Percentiles rank a stretch among this genome's conserved stretches.
These are phyloP conservation scores for Setipinna tenuifilis DNA, from an alignment of 2,797 vertebrate genomes.

Conservation along the genomic window DNA sequence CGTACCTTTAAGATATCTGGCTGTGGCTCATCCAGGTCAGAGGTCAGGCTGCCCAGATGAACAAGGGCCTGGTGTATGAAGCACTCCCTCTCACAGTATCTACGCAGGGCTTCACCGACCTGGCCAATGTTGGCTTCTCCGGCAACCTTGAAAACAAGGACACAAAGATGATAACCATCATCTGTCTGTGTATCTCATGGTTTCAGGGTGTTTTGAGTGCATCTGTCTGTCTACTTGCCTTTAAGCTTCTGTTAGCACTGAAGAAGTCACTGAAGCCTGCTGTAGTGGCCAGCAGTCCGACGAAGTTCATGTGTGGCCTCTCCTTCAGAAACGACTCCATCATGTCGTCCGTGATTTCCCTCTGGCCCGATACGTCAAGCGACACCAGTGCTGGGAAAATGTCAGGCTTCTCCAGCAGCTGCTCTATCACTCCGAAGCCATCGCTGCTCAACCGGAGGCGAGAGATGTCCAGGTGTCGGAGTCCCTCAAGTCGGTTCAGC, in stretches of 20 bases:
- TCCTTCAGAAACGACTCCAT: constrained; percentile 83
- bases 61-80: constrained; percentile 90
- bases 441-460: constrained; percentile 82
- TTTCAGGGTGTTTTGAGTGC: not conserved
- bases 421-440: constrained; percentile 72
- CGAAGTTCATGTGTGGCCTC: constrained; percentile 83
- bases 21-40: constrained; percentile 85
- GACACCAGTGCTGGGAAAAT: constrained; percentile 87
- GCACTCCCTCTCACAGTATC: constrained; percentile 89
- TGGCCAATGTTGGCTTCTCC: constrained; percentile 92
- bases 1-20: constrained; percentile 89
- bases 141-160: constrained; percentile 80
- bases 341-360: constrained; percentile 79
- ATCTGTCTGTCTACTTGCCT: constrained; percentile 71
- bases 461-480: constrained; percentile 93
- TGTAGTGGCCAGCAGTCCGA: constrained; percentile 89
- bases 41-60: constrained; percentile 88
- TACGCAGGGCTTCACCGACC: constrained; percentile 89
- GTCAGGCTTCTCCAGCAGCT: constrained; percentile 84
- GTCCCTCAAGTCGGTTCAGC: constrained; percentile 66
- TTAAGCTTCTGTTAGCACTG: constrained; percentile 81
- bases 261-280: constrained; percentile 86
- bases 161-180: too few species aligned
- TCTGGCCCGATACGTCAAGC: constrained; percentile 91
- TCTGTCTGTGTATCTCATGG: not conserved